phyloP scores from a whole-genome alignment of 1,140 invertebrate genomes.

The Drosophila bifasciata region DNA sequence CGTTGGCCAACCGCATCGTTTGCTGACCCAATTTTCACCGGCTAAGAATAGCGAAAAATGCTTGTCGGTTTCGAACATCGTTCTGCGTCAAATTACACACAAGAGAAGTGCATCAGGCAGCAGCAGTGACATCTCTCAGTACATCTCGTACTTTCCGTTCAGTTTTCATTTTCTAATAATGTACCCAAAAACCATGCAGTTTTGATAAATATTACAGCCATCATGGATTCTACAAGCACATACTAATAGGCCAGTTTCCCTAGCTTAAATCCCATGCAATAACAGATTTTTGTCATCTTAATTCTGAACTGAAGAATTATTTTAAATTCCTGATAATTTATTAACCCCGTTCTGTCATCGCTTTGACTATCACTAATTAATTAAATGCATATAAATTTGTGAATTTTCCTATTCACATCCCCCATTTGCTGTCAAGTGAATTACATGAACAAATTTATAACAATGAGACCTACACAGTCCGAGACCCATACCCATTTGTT shows the following conservation, averaged over 20 bases:
- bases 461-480: constrained; percentile 26
- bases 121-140: no score
- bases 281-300: no score
- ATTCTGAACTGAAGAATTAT: no score
- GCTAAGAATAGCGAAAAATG: constrained; percentile 69
- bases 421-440: constrained; percentile 46
- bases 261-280: no score
- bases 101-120: constrained; percentile 8
- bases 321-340: no score
- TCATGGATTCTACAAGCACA: no score
- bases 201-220: no score
- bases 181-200: no score
- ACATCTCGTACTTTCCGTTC: no score
- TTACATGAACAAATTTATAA: constrained; percentile 60
- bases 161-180: no score
- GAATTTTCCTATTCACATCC: constrained; percentile 61
- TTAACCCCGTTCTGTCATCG: constrained; percentile 27
- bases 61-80: constrained; percentile 28
- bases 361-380: constrained; percentile 31
- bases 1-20: constrained; percentile 60
- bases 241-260: no score
- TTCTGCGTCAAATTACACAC: constrained; percentile 50
- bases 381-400: constrained; percentile 44
- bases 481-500: constrained; percentile 26
- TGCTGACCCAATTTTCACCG: constrained; percentile 67